Base-by-base conservation (phyloP, 1,140 invertebrate species). In the Trypoxylus dichotomus region DNA sequence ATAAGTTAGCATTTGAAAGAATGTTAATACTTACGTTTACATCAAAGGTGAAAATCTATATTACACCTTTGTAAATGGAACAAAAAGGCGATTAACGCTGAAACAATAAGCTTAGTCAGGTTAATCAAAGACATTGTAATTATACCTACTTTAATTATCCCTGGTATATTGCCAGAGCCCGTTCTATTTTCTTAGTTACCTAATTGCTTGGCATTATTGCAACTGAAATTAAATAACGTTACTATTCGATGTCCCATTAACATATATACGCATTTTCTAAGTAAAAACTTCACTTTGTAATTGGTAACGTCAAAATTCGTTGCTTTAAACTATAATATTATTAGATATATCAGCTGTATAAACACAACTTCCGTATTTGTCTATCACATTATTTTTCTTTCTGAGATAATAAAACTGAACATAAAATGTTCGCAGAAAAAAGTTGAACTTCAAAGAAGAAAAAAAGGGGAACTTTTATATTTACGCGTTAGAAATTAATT, bases 61-160 rank as follows among this genome's bases (percentile, higher is more conserved):
- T 63, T 1, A 27, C 19, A 19, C 43, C 43, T 47, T 13, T 13
- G 43, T 7, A 47, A 47, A 19, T 47, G n/a, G 43, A 25, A 24
- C n/a, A 63, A 63, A 21, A 10, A 24, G 3, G 24, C 21, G 7
- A 63, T 13, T 24, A 13, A 63, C 1, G 21, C 60, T 63, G 24
- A 63, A 63, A 24, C n/a, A 63, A 21, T 63, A 24, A 63, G 60
- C 60, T 24, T 63, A 63, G 3, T 19, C 60, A 24, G 25, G 19
- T 63, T 63, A 63, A 63, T 63, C 60, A 63, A 63, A 24, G 6
- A 27, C 24, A 27, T 13, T 24, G 2, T 63, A 63, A 63, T 63
- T 63, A 63, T 24, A 27, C 24, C 60, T 63, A 63, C 24, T 63
- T 63, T 63, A 63, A 63, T 63, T 63, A 63, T 24, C 19, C 13